A percentile compares a stretch with the other conserved stretches of the same genome.
phyloP scores from a whole-genome alignment of 2,888 invertebrate genomes.

The Mimas tiliae region DNA sequence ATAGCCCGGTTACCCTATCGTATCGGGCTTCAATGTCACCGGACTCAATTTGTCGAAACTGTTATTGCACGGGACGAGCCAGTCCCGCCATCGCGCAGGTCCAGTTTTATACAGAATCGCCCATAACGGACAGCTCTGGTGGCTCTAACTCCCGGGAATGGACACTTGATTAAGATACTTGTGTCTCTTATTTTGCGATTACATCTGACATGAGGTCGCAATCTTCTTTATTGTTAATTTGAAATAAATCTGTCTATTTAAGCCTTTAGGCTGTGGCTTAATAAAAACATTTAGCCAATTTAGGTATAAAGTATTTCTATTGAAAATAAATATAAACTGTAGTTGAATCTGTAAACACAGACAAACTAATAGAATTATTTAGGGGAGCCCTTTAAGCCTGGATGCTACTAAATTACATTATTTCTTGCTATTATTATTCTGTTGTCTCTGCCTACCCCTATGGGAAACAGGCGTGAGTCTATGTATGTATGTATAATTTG shows the following conservation, averaged over 20 bases:
- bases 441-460: too few species aligned
- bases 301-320: neutral
- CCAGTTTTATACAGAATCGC: conserved; percentile 72
- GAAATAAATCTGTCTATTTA: conserved; percentile 58
- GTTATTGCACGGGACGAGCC: conserved; percentile 72
- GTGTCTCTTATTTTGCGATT: conserved; percentile 80
- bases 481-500: too few species aligned
- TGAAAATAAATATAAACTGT: neutral
- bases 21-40: conserved; percentile 65
- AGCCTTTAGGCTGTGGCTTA: conserved; percentile 31
- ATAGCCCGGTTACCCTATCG: conserved; percentile 56
- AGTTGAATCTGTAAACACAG: neutral
- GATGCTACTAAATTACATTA: neutral
- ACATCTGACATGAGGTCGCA: conserved; percentile 72
- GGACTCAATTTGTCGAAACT: conserved; percentile 80
- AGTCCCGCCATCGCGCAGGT: conserved; percentile 57
- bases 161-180: conserved; percentile 82
- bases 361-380: neutral
- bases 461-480: too few species aligned
- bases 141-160: conserved; percentile 73
- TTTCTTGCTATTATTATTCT: too few species aligned
- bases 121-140: conserved; percentile 72
- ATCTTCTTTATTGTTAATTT: conserved; percentile 74
- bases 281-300: neutral
- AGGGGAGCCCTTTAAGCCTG: neutral